These are phyloP conservation scores for Cotesia vestalis DNA, from an alignment of 1,140 invertebrate species.

Conservation along the genomic window DNA sequence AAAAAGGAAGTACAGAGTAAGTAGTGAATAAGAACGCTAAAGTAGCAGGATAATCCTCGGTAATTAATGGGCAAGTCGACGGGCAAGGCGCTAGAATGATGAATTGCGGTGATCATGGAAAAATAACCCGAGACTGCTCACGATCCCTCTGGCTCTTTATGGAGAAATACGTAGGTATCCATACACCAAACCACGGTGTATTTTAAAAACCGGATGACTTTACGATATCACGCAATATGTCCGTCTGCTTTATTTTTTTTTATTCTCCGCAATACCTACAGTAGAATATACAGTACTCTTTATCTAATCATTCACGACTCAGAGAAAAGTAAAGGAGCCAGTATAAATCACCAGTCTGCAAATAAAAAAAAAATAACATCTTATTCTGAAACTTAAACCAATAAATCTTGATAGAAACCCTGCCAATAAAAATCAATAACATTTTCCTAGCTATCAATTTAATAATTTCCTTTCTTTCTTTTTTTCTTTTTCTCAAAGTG, in stretches of 20 bases:
- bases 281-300: neutral
- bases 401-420: neutral
- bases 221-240: constrained; percentile 18
- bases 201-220: constrained; percentile 41
- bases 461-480: no score
- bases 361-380: no score
- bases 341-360: constrained; percentile 10
- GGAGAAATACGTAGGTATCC: no score
- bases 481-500: no score
- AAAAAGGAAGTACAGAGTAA: neutral
- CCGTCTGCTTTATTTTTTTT: constrained; percentile 15
- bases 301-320: constrained; percentile 27
- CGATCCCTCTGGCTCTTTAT: no score
- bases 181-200: no score
- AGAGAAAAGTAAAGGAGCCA: constrained; percentile 1
- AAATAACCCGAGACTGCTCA: constrained; percentile 6
- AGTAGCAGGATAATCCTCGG: constrained; percentile 33
- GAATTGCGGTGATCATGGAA: constrained; percentile 37
- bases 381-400: no score
- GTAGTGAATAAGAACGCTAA: no score
- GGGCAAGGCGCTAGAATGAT: constrained; percentile 40
- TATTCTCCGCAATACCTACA: neutral
- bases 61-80: constrained; percentile 41
- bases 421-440: neutral
- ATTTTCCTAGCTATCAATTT: no score